A percentile compares a stretch with the other conserved stretches of the same genome.
Conservation (phyloP, 2,113 vertebrate genomes). For the Apistogramma diplotaenia region DNA sequence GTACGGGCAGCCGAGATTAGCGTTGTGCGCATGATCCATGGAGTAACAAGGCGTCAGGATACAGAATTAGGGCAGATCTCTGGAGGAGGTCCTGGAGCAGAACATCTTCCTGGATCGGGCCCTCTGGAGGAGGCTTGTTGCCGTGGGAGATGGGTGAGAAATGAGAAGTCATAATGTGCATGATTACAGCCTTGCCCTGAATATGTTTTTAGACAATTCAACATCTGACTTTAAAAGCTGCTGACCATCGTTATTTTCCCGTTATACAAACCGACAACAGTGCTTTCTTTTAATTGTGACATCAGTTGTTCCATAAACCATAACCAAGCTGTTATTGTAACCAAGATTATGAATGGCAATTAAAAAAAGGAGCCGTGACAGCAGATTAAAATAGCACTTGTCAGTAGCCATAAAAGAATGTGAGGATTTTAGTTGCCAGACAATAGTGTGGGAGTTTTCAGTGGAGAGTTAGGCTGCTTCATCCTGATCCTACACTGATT, state of each 20-base stretch:
- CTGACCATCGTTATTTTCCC: background rate
- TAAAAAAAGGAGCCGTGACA: background rate
- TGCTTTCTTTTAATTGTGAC: background rate
- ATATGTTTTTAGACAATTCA: background rate
- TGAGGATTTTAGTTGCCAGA: slow-evolving; percentile 18
- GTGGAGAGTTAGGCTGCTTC: background rate
- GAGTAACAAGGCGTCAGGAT: too few species aligned
- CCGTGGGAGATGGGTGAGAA: too few species aligned
- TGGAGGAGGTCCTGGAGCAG: too few species aligned
- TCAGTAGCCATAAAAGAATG: background rate
- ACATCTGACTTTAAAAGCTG: background rate
- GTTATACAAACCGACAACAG: background rate
- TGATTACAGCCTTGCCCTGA: background rate
- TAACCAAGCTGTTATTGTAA: background rate
- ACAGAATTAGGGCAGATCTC: too few species aligned
- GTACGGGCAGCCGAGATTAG: too few species aligned
- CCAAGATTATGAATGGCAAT: background rate
- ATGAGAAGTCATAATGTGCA: too few species aligned
- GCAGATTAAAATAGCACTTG: background rate
- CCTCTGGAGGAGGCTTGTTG: too few species aligned
- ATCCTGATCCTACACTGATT: slow-evolving; percentile 51
- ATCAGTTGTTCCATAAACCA: background rate
- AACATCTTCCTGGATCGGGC: too few species aligned
- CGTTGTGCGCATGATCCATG: too few species aligned
- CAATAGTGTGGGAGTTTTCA: slow-evolving; percentile 10